Evolutionary conservation across 1,140 invertebrate genomes (phyloP), one percentile per base, ranked within the genome.

Genomic region (Drosophila trapezifrons): DNA sequence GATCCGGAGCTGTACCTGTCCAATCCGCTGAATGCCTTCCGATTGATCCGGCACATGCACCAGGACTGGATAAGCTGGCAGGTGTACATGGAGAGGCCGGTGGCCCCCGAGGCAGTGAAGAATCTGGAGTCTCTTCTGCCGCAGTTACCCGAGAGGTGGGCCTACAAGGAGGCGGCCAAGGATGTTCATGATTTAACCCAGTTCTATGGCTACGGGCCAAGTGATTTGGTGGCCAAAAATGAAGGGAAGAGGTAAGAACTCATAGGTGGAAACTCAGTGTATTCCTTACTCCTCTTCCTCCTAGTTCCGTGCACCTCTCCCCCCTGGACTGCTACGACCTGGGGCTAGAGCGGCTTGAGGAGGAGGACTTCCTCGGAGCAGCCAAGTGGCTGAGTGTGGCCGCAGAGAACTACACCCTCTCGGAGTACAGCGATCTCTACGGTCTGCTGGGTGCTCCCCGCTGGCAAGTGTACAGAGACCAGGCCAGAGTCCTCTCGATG

Each of bases 1-100:
- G 93, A 94, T 81, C 97, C 97, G 0, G 94, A 86, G n/a, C 25
- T 70, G 9, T 91, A 78, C 47, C 17, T 90, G 4, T 52, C 82
- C 2, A 90, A 90, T 55, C 82, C 90, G 0, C n/a, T 84, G 1
- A 83, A 79, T 40, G 42, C 67, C 40, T 87, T 90, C 8, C 77
- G 67, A 0, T 22, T 91, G 7, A 81, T 84, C 8, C 67, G 77
- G 0, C 90, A 89, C 12, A 72, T 91, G 72, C 80, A 80, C 8
- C 51, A 75, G 49, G 90, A 91, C 29, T 91, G 90, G 90, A 17
- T 47, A 13, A 42, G 56, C 2, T 90, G 82, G 82, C 72, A 84
- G 32, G 10, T 57, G 1, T 76, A 57, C 46, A 80, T 91, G 78
- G 43, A 57, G 13, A 8, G 66, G n/a, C 27, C 27, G 7, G 55